Percentiles rank a stretch among this genome's conserved stretches.
Conservation (phyloP, 2,797 vertebrate species). For the Momotus momota region DNA sequence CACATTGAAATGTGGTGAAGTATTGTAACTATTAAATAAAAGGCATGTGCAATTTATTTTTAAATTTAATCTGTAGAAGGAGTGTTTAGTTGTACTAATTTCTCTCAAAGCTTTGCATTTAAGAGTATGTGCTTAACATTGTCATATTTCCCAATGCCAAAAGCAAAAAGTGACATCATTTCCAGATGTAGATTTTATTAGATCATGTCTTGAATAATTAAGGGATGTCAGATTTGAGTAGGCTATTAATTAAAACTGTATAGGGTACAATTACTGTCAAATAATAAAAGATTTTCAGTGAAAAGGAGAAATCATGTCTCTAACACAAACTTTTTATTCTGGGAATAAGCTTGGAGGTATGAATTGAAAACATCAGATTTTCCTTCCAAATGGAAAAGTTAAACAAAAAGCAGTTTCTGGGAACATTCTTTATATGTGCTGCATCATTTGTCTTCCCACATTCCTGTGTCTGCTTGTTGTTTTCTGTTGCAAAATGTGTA, state of each 20-base stretch:
- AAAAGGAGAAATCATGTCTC: slow-evolving; percentile 51
- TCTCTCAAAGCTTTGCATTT: slow-evolving; percentile 38
- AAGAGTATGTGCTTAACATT: slow-evolving; percentile 48
- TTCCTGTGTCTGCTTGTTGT: not conserved
- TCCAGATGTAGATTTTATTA: slow-evolving; percentile 74
- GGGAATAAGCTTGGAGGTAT: not conserved
- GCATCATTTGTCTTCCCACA: not conserved
- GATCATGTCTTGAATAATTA: slow-evolving; percentile 71
- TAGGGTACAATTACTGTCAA: slow-evolving; percentile 64
- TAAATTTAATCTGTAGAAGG: slow-evolving; percentile 7
- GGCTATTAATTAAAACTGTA: slow-evolving; percentile 55
- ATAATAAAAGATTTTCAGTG: slow-evolving; percentile 49
- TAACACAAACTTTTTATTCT: slow-evolving; percentile 9
- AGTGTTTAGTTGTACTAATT: slow-evolving; percentile 5
- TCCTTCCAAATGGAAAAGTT: slow-evolving; percentile 1
- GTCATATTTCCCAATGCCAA: slow-evolving; percentile 58
- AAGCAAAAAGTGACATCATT: slow-evolving; percentile 63
- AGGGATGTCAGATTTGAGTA: slow-evolving; percentile 58
- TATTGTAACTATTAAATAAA: slow-evolving; percentile 25
- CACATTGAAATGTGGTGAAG: not conserved
- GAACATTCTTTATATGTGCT: not conserved
- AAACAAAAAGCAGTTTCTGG: not conserved
- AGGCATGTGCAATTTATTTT: slow-evolving; percentile 15
- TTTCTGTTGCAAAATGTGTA: slow-evolving; percentile 18
- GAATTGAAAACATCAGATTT: slow-evolving; percentile 26